phyloP scores from a whole-genome alignment of 2,113 vertebrate genomes.

The Rhinolophus ferrumequinum region DNA sequence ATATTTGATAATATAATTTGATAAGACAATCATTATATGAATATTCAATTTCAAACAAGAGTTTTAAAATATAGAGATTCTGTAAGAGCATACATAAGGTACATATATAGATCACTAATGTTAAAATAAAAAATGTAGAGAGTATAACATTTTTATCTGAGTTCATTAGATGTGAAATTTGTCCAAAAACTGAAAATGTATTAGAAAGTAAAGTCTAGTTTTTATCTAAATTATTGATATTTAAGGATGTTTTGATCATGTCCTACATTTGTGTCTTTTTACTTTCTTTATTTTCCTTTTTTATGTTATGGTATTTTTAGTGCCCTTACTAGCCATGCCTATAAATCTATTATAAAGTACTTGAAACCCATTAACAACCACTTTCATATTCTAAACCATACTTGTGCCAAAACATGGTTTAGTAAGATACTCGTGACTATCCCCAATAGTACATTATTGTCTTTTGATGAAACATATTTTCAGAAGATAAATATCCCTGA shows the following conservation, averaged over 20 bases:
- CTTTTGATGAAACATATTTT: conserved; percentile 56
- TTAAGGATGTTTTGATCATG: background rate
- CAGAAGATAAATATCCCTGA: conserved; percentile 48
- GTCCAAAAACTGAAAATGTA: conserved; percentile 4
- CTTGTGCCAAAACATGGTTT: conserved; percentile 30
- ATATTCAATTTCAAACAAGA: conserved; percentile 3
- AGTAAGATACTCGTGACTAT: conserved; percentile 29
- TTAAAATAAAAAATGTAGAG: conserved; percentile 24
- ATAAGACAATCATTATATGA: background rate
- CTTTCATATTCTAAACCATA: conserved; percentile 49
- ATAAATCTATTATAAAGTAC: conserved; percentile 51
- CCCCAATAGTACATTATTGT: conserved; percentile 11
- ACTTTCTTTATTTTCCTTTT: background rate
- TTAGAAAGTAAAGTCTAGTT: background rate
- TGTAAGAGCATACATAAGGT: background rate
- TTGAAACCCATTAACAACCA: conserved; percentile 8
- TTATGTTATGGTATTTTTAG: conserved; percentile 12
- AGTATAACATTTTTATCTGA: background rate
- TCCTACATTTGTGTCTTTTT: background rate
- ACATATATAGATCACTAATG: background rate
- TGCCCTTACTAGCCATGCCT: background rate
- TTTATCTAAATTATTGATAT: conserved; percentile 29
- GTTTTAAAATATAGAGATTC: background rate
- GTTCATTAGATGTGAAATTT: conserved; percentile 8
- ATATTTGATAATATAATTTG: conserved; percentile 41